These are phyloP conservation scores for Lytechinus variegatus DNA, from an alignment of 35 echinoderm and acorn worm species.

Conservation along the genomic window DNA sequence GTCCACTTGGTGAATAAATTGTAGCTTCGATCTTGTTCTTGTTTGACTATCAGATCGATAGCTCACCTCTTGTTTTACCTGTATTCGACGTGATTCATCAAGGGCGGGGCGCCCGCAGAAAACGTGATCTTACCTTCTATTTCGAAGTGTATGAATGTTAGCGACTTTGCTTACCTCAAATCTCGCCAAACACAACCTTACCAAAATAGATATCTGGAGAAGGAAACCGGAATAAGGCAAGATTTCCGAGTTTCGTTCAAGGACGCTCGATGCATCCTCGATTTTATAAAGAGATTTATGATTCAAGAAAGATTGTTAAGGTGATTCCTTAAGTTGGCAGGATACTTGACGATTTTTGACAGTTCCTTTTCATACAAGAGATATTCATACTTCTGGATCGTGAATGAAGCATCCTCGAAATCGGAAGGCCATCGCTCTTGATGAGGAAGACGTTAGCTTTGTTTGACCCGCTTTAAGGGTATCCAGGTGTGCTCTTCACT, in stretches of 20 bases:
- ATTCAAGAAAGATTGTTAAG: background rate
- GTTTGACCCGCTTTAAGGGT: constrained; percentile 28
- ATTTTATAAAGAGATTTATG: background rate
- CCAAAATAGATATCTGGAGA: background rate
- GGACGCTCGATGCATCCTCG: background rate
- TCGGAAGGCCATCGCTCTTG: constrained; percentile 11
- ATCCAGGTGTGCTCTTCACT: constrained; percentile 30
- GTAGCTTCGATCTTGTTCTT: background rate
- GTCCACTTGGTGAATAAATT: background rate
- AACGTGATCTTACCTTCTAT: background rate
- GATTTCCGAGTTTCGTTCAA: background rate
- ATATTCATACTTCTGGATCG: background rate
- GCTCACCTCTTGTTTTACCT: constrained; percentile 10
- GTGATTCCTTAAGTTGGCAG: background rate
- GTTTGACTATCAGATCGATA: constrained; percentile 2
- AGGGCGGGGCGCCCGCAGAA: constrained; percentile 12
- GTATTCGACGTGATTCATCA: background rate
- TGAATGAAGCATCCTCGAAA: background rate
- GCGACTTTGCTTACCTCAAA: background rate
- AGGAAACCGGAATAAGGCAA: background rate
- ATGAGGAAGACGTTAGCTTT: constrained; percentile 21
- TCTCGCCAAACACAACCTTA: background rate
- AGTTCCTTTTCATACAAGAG: background rate
- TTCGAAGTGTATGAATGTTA: background rate
- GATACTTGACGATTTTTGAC: constrained; percentile 21